A percentile compares a stretch with the other conserved stretches of the same genome.
These are phyloP conservation scores for Apodemus speciosus DNA, from an alignment of 2,113 vertebrate genomes.

Conservation along the genomic window DNA sequence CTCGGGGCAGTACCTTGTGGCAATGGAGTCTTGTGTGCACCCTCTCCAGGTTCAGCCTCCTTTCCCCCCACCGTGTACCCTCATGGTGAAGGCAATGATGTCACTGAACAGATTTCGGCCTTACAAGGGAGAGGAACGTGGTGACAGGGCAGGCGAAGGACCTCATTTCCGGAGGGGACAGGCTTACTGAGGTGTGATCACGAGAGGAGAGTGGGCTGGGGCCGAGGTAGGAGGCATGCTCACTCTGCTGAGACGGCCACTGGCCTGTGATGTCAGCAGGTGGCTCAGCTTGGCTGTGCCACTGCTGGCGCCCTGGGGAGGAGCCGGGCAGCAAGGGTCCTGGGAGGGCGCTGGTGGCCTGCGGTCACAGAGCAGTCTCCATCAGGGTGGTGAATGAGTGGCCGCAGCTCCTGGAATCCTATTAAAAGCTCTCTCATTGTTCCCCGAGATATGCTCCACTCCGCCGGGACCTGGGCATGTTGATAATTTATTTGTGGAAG, in stretches of 20 bases:
- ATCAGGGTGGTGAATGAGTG: slow-evolving; percentile 67
- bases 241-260: background rate
- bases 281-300: background rate
- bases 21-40: background rate
- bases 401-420: slow-evolving; percentile 77
- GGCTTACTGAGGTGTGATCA: background rate
- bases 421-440: slow-evolving; percentile 82
- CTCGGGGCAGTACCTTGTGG: background rate
- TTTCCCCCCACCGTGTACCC: background rate
- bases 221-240: fast-evolving
- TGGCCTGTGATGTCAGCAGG: background rate
- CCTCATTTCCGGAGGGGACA: background rate
- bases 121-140: background rate
- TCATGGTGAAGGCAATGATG: background rate
- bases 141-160: background rate
- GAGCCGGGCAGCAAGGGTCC: background rate
- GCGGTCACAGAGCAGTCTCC: slow-evolving; percentile 71
- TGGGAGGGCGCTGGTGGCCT: background rate
- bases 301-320: background rate
- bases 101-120: background rate
- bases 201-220: background rate
- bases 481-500: slow-evolving; percentile 80
- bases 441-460: slow-evolving; percentile 52
- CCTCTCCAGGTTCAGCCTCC: background rate
- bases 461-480: slow-evolving; percentile 72